Percentiles rank a stretch among this genome's conserved stretches.
These are phyloP conservation scores for Cyrtonyx montezumae DNA, from an alignment of 2,113 vertebrate species.

Conservation along the genomic window DNA sequence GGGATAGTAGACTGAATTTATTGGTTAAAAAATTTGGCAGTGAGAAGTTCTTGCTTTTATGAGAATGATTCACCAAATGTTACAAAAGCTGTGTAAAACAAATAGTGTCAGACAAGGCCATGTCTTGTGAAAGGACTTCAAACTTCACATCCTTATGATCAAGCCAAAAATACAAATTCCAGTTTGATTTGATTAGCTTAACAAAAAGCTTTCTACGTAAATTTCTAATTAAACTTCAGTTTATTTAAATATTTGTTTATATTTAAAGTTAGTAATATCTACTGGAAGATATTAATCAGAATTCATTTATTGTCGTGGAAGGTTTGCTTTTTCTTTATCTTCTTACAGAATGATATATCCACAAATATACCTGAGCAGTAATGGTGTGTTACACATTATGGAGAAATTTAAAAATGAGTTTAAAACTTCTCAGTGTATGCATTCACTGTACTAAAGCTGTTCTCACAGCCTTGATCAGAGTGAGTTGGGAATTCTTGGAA, in stretches of 20 bases:
- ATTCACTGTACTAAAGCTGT: neutral
- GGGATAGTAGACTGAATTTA: neutral
- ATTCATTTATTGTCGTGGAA: neutral
- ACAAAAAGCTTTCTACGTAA: neutral
- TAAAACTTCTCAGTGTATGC: neutral
- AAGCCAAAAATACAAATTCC: neutral
- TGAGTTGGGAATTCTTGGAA: neutral
- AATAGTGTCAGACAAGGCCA: neutral
- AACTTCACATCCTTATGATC: neutral
- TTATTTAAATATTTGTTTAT: neutral
- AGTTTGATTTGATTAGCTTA: neutral
- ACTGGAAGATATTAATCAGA: neutral
- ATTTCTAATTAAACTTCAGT: neutral
- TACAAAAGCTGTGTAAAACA: neutral
- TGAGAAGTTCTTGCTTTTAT: neutral
- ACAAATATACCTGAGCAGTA: neutral
- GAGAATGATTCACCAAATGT: neutral
- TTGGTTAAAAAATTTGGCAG: neutral
- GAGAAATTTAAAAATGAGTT: neutral
- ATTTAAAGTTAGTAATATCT: neutral
- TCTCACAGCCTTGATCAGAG: accelerated
- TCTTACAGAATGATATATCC: neutral
- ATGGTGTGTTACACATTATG: neutral
- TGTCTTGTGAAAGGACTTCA: neutral
- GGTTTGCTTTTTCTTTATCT: neutral